Evolutionary conservation across 2,888 invertebrate genomes (phyloP), one percentile per base, ranked within the genome.

Genomic region (Brenthis hecate): DNA sequence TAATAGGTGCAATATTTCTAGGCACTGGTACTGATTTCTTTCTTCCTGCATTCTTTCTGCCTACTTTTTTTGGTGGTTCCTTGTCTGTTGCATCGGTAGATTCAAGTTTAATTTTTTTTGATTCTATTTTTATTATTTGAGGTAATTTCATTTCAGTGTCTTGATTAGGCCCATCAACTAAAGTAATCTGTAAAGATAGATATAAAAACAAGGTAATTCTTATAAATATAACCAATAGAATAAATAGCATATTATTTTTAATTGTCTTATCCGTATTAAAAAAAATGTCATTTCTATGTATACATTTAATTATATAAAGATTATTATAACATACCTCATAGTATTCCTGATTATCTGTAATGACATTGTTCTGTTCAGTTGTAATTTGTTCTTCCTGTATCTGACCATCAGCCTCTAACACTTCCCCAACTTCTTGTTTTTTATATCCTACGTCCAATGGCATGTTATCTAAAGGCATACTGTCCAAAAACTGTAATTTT

Each of bases 301-400:
- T 8, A 36, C 8, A 36, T 28, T 4, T 28, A 43, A 43, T 11
- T 43, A 43, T 43, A 43, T 62, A 23, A n/a, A 66, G 23, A 36
- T 51, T n/a, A 36, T 51, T n/a, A 56, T 55, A n/a, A 75, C 75
- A 72, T 67, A 91, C 92, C 81, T 92, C 92, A 82, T 91, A 92
- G 80, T 91, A 92, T 68, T 92, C 92, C 72, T 92, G 91, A 57
- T 86, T 89, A 68, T 92, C 92, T 0, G 88, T 92, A 58, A 92
- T 90, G 61, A 91, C 91, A 73, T 91, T 85, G 48, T 60, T 67
- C 65, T 89, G 87, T 51, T 89, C 88, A 0, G 80, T 79, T 2
- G 47, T 58, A 53, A 75, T 65, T 0, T 73, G 68, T 23, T 80
- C 76, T 11, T 78, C 77, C 54, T 28, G 61, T 62, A 65, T 51